Evolutionary conservation across 1,140 invertebrate genomes (phyloP).

Genomic region (Colletes latitarsis): DNA sequence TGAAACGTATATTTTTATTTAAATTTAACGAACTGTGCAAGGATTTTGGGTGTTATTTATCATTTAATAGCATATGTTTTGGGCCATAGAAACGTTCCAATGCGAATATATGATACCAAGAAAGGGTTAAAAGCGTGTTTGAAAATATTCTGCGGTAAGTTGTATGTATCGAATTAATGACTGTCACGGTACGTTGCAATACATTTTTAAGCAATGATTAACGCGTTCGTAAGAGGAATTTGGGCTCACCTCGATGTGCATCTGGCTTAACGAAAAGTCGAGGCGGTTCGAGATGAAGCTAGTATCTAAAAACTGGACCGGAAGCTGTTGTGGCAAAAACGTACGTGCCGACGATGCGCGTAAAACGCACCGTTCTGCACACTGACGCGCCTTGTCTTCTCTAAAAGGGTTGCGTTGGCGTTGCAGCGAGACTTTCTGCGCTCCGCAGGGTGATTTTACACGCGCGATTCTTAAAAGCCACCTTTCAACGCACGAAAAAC

Average conservation of each 20-base stretch:
- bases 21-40: no score
- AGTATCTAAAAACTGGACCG: conserved; percentile 62
- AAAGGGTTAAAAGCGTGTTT: no score
- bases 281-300: conserved; percentile 23
- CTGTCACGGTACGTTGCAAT: no score
- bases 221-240: neutral
- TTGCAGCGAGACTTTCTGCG: neutral
- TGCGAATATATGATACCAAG: no score
- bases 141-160: no score
- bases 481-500: conserved; percentile 1
- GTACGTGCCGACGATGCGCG: conserved; percentile 53
- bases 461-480: conserved; percentile 9
- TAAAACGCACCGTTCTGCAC: conserved; percentile 55
- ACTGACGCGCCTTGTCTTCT: conserved; percentile 60
- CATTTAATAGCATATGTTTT: no score
- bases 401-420: conserved; percentile 6
- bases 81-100: no score
- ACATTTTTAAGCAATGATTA: no score
- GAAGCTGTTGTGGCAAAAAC: conserved; percentile 60
- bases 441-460: conserved; percentile 1
- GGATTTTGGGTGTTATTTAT: no score
- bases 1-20: no score
- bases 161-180: no score
- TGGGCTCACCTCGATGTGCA: conserved; percentile 32
- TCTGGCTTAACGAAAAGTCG: conserved; percentile 36